These are phyloP conservation scores for Dryobotodes eremita DNA, from an alignment of 2,888 invertebrate species.

Conservation along the genomic window DNA sequence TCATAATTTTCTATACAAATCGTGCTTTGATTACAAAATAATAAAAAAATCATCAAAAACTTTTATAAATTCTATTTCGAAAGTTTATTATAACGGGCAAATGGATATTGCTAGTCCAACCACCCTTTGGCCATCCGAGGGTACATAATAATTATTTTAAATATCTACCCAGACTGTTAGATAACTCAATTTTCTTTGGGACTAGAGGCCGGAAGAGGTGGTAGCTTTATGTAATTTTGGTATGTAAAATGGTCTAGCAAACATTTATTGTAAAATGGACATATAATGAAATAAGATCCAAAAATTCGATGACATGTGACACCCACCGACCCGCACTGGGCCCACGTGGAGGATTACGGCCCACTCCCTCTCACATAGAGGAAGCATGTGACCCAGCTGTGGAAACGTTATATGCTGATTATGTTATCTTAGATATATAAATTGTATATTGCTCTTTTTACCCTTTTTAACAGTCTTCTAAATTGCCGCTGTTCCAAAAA, in stretches of 20 bases:
- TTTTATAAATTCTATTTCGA: constrained; percentile 62
- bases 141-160: constrained; percentile 59
- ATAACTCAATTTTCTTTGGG: constrained; percentile 63
- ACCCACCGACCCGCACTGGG: too few relatives aligned
- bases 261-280: not conserved
- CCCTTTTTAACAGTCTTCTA: not conserved
- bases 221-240: constrained; percentile 19
- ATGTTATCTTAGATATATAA: not conserved
- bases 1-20: constrained; percentile 6
- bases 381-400: too few relatives aligned
- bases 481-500: not conserved
- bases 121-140: constrained; percentile 48
- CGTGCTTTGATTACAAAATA: constrained; percentile 29
- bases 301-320: too few relatives aligned
- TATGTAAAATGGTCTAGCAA: not conserved
- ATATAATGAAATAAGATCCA: too few relatives aligned
- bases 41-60: constrained; percentile 25
- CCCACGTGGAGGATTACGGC: too few relatives aligned
- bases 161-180: constrained; percentile 54
- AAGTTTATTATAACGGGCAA: constrained; percentile 24
- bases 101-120: constrained; percentile 37
- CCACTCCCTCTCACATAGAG: too few relatives aligned
- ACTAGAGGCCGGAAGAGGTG: constrained; percentile 49
- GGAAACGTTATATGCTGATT: too few relatives aligned
- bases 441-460: not conserved